phyloP scores from a whole-genome alignment of 2,113 vertebrate species.

The Carollia perspicillata region DNA sequence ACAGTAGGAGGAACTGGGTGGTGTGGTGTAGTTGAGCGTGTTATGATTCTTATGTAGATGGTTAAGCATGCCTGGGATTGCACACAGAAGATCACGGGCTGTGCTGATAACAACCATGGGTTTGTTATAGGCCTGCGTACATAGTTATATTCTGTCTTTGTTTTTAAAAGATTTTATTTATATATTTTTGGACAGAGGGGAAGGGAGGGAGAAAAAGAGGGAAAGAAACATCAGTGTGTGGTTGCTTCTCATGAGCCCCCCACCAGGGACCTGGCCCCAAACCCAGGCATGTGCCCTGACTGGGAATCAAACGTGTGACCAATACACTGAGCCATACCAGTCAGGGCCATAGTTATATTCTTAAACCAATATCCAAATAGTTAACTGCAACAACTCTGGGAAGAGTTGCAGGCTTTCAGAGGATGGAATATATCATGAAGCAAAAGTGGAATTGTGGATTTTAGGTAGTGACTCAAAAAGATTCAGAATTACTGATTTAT shows the following conservation, averaged over 20 bases:
- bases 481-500: background rate
- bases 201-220: no score
- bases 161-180: no score
- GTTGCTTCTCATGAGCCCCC: no score
- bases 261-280: no score
- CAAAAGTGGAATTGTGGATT: background rate
- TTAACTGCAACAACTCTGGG: background rate
- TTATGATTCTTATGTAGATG: background rate
- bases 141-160: background rate
- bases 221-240: no score
- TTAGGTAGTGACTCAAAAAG: background rate
- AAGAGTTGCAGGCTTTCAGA: background rate
- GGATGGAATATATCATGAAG: background rate
- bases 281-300: no score
- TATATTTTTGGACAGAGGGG: no score
- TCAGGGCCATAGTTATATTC: background rate
- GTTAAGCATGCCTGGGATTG: background rate
- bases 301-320: no score
- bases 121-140: background rate
- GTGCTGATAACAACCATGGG: background rate
- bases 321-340: no score
- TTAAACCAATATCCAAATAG: background rate
- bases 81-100: background rate
- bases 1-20: background rate
- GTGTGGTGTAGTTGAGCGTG: background rate